Evolutionary conservation across 2,797 vertebrate genomes (phyloP).

Genomic region (Sus cebifrons): DNA sequence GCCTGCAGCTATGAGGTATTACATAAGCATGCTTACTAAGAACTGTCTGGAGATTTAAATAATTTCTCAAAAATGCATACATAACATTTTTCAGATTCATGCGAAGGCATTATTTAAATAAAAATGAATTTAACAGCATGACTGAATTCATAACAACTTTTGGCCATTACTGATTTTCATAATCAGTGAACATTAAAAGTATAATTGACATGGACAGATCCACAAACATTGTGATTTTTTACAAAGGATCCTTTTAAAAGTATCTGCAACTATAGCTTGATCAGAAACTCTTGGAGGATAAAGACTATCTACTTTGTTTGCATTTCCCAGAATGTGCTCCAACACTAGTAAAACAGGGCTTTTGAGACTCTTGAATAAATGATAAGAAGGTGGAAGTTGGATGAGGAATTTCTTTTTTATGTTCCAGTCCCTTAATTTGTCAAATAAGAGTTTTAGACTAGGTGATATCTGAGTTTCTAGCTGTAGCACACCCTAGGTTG

Average conservation of each 20-base stretch:
- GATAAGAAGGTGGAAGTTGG: not conserved
- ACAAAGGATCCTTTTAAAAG: not conserved
- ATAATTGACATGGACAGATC: not conserved
- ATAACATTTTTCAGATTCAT: conserved; percentile 47
- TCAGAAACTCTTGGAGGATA: not conserved
- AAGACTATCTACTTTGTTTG: conserved; percentile 7
- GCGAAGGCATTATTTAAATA: not conserved
- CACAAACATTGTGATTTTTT: conserved; percentile 44
- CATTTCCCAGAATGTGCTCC: not conserved
- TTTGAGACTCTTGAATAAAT: conserved; percentile 50
- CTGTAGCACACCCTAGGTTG: not conserved
- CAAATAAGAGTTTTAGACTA: not conserved
- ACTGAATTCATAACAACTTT: conserved; percentile 37
- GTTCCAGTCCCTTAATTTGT: conserved; percentile 5
- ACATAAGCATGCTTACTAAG: not conserved
- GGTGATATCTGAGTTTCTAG: not conserved
- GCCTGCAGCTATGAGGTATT: not conserved
- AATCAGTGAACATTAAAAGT: not conserved
- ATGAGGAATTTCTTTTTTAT: conserved; percentile 25
- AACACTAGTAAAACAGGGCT: not conserved
- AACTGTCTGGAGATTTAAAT: conserved; percentile 1
- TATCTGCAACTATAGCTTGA: not conserved
- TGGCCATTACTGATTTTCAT: conserved; percentile 26
- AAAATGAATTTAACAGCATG: not conserved
- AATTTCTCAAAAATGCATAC: conserved; percentile 40